Base-by-base conservation (phyloP, 2,113 vertebrate species). In the Epinephelus lanceolatus region DNA sequence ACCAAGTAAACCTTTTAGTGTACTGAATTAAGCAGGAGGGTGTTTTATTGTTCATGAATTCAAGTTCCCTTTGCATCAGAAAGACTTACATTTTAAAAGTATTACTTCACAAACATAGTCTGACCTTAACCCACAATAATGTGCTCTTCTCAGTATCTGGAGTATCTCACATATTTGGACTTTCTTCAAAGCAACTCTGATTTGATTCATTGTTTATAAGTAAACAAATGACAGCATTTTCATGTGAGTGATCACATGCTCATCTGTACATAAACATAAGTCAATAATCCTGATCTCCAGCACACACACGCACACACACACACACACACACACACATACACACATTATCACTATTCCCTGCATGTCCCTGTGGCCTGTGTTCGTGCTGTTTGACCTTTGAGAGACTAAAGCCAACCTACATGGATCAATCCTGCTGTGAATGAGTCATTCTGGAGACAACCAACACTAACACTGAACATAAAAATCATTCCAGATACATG, bases 381-480 rank as follows among this genome's bases (percentile, higher is more conserved):
- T 56, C 71, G 73, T 62, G 51, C 57, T 72, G 65, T 59, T 52
- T 84, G 83, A 84, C 85, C 77, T 85, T 65, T 78, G 78, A 78
- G 25, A 76, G 52, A 30, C 23, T 75, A 51, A 45, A 76, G 70
- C 21, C 40, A 70, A 9, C 10, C 60, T 25, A 4, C 57, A 56
- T 65, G 45, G 61, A 88, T 87, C 86, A 70, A 71, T 81, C n/a
- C n/a, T 59, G 47, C 57, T 40, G 45, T 63, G 56, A 63, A 27
- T 21, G 49, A 71, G 37, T 73, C n/a, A 47, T 78, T 23, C 63
- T 68, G 67, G 45, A 73, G 14, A 51, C 76, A 47, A 73, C 12
- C 5, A 30, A 10, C 57, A 40, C 62, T 10, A 63, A 62, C 27
- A 21, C 30, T 45, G 66, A 59, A 52, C 70, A 68, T 62, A 25